Percentiles rank a stretch among this genome's conserved stretches.
phyloP scores from a whole-genome alignment of 37 sponge, comb jelly and placozoan species.

The Crambe crambe region DNA sequence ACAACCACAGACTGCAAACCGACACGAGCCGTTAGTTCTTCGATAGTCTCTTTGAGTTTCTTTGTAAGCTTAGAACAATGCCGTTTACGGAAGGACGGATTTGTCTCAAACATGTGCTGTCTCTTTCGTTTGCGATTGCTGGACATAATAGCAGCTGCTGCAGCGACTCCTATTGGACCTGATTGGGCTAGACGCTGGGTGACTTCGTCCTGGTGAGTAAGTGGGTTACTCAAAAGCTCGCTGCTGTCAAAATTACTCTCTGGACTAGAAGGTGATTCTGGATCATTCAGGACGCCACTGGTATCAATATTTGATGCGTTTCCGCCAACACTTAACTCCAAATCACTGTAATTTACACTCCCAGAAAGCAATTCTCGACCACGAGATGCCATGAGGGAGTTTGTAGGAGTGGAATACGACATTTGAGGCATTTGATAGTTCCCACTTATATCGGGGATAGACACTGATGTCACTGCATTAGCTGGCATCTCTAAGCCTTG shows the following conservation, averaged over 20 bases:
- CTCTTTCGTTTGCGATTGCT: conserved; percentile 62
- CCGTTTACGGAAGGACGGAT: conserved; percentile 83
- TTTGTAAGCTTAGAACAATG: conserved; percentile 81
- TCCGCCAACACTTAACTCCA: conserved; percentile 4
- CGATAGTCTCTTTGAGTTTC: conserved; percentile 71
- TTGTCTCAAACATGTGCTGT: conserved; percentile 76
- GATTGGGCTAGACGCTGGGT: conserved; percentile 68
- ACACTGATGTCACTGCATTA: conserved; percentile 1
- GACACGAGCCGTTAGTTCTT: conserved; percentile 83
- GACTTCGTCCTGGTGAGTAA: conserved; percentile 64
- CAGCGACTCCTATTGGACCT: conserved; percentile 86
- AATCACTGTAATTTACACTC: background rate
- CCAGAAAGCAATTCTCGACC: background rate
- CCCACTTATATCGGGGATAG: background rate
- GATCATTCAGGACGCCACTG: conserved; percentile 34
- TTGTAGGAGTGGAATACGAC: background rate
- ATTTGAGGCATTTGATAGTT: background rate
- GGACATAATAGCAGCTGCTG: conserved; percentile 87
- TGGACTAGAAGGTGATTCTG: conserved; percentile 39
- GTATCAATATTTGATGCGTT: background rate
- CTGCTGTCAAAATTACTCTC: conserved; percentile 62
- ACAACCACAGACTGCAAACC: conserved; percentile 88
- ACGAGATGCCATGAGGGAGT: conserved; percentile 1
- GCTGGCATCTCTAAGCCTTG: conserved; percentile 22
- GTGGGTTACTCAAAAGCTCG: conserved; percentile 39